Evolutionary conservation across 1,140 invertebrate species (phyloP).

Genomic region (Augochlora pura): DNA sequence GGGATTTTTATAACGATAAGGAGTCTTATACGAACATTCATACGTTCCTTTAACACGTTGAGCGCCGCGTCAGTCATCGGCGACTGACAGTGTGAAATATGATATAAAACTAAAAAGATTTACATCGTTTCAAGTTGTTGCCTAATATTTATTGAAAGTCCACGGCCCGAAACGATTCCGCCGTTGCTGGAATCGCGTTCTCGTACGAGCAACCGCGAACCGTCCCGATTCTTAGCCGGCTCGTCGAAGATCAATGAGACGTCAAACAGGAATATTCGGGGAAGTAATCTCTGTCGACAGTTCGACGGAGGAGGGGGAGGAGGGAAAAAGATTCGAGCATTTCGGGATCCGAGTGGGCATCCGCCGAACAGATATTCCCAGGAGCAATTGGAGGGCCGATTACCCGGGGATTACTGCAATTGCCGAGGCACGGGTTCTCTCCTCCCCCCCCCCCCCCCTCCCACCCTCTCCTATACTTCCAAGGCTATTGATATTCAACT

Average conservation of each 20-base stretch:
- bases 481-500: slow-evolving; percentile 73
- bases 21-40: too few relatives aligned
- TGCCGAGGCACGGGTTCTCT: slow-evolving; percentile 52
- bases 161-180: background rate
- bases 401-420: slow-evolving; percentile 69
- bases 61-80: too few relatives aligned
- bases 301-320: too few relatives aligned
- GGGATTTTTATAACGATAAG: too few relatives aligned
- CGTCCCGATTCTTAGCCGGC: background rate
- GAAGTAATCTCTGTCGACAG: background rate
- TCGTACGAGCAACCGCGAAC: too few relatives aligned
- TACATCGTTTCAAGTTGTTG: too few relatives aligned
- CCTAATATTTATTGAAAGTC: slow-evolving; percentile 10
- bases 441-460: too few relatives aligned
- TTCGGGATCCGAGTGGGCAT: background rate
- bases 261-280: background rate
- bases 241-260: background rate
- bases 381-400: slow-evolving; percentile 64
- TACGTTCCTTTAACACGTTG: too few relatives aligned
- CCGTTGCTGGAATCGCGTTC: too few relatives aligned
- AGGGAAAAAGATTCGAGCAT: background rate
- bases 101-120: too few relatives aligned
- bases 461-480: slow-evolving; percentile 62
- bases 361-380: slow-evolving; percentile 46
- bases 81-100: too few relatives aligned